Evolutionary conservation across 2,113 vertebrate genomes (phyloP).

Genomic region (Phylloscopus trochiloides): DNA sequence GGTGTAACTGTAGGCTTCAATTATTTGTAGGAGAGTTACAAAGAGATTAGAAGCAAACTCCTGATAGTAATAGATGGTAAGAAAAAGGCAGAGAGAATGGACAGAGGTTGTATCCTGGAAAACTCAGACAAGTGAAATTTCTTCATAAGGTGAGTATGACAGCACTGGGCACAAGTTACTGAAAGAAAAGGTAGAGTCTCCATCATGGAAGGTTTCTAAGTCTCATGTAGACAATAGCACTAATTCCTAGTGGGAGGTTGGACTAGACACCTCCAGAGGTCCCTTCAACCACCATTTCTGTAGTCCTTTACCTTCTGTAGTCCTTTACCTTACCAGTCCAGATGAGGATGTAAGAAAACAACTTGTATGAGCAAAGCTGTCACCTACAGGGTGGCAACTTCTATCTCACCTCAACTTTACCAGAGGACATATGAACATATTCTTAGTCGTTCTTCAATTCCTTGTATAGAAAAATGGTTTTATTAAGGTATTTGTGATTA

Average conservation of each 20-base stretch:
- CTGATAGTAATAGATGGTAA: not conserved
- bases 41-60: not conserved
- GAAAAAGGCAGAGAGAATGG: not conserved
- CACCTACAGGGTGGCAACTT: not conserved
- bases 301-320: not conserved
- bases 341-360: not conserved
- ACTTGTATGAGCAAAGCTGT: not conserved
- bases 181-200: not conserved
- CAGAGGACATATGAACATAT: not conserved
- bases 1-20: not conserved
- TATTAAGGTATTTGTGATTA: not conserved
- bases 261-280: not conserved
- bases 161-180: not conserved
- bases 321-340: not conserved
- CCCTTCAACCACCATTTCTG: not conserved
- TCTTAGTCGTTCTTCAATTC: not conserved
- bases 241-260: not conserved
- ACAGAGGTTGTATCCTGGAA: not conserved
- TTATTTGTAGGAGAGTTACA: not conserved
- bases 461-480: not conserved
- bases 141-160: not conserved
- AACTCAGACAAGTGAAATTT: not conserved
- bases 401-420: not conserved
- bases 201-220: not conserved
- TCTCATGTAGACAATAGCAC: not conserved